A percentile compares a stretch with the other conserved stretches of the same genome.
These are phyloP conservation scores for Lithophane ornitopus DNA, from an alignment of 2,888 invertebrate species.

Conservation along the genomic window DNA sequence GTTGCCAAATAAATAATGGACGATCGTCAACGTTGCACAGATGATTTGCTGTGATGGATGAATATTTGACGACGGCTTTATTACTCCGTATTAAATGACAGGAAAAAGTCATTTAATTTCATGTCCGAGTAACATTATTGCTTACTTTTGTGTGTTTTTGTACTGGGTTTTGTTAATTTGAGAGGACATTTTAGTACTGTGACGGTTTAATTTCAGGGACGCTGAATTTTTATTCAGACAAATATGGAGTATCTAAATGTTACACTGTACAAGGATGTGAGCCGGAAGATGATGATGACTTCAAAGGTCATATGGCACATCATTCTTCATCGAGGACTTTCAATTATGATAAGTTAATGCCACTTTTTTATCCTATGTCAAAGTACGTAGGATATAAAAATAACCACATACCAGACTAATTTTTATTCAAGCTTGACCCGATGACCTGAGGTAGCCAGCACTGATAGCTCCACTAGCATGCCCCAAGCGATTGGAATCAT, in stretches of 20 bases:
- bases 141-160: constrained; percentile 12
- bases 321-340: background rate
- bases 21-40: constrained; percentile 65
- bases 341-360: background rate
- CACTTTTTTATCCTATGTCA: background rate
- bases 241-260: no score
- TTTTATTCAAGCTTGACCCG: constrained; percentile 70
- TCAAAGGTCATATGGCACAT: background rate
- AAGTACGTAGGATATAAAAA: constrained; percentile 33
- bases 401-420: constrained; percentile 54
- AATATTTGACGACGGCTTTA: constrained; percentile 68
- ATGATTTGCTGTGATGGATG: constrained; percentile 86
- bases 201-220: background rate
- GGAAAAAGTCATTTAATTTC: constrained; percentile 57
- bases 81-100: constrained; percentile 58
- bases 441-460: constrained; percentile 73
- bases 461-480: constrained; percentile 63
- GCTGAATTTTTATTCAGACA: background rate
- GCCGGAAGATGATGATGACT: background rate
- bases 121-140: constrained; percentile 45
- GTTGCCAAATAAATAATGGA: constrained; percentile 86
- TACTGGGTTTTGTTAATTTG: constrained; percentile 23
- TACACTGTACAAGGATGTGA: background rate
- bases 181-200: background rate
- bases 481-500: constrained; percentile 66